These are phyloP conservation scores for Cheilosia grossa DNA, from an alignment of 2,888 invertebrate species.

Conservation along the genomic window DNA sequence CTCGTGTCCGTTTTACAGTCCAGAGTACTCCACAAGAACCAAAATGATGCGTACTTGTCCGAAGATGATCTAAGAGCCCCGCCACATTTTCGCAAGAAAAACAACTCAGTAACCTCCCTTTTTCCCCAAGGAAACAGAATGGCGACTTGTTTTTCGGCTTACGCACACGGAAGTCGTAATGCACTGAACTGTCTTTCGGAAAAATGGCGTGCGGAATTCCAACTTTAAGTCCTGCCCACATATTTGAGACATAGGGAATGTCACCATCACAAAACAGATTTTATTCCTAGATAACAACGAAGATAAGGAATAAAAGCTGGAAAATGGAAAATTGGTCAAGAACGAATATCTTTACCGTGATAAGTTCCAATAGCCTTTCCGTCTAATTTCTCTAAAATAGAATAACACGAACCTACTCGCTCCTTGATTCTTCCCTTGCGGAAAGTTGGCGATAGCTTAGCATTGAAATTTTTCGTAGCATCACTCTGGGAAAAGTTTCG, in stretches of 20 bases:
- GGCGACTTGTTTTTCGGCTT: too few relatives aligned
- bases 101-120: too few relatives aligned
- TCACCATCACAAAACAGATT: background rate
- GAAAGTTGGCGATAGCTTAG: background rate
- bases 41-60: too few relatives aligned
- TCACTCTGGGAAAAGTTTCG: slow-evolving; percentile 2
- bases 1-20: too few relatives aligned
- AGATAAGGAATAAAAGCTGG: background rate
- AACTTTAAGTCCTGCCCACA: background rate
- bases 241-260: too few relatives aligned
- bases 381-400: background rate
- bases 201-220: too few relatives aligned
- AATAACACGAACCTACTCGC: background rate
- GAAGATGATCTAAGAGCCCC: too few relatives aligned
- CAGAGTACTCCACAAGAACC: too few relatives aligned
- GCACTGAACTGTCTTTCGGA: too few relatives aligned
- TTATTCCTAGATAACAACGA: background rate
- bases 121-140: too few relatives aligned
- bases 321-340: background rate
- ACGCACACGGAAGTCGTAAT: too few relatives aligned
- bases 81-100: too few relatives aligned
- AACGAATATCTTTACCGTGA: background rate
- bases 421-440: background rate
- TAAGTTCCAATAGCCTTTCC: background rate
- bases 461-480: background rate